Evolutionary conservation across 1,140 invertebrate species (phyloP).

Genomic region (Choristoneura fumiferana): DNA sequence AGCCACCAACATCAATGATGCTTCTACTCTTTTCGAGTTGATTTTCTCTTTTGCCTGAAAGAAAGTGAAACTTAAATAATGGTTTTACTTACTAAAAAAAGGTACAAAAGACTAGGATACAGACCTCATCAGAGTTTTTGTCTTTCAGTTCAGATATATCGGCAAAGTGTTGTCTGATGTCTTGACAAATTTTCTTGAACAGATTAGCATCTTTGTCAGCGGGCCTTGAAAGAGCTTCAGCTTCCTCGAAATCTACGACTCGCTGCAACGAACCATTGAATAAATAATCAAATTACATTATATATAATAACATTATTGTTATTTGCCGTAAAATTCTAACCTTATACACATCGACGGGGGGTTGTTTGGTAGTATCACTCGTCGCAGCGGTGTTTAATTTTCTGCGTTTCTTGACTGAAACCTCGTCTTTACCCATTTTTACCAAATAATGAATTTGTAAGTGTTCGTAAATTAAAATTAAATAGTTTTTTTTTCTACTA

Average conservation of each 20-base stretch:
- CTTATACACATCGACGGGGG: slow-evolving; percentile 65
- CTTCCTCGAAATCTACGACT: slow-evolving; percentile 85
- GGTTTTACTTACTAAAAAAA: no score
- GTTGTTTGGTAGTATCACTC: slow-evolving; percentile 48
- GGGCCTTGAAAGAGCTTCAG: slow-evolving; percentile 83
- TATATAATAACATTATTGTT: slow-evolving; percentile 1
- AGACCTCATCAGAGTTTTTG: slow-evolving; percentile 75
- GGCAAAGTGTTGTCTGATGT: slow-evolving; percentile 81
- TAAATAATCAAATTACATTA: slow-evolving; percentile 11
- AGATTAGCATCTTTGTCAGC: slow-evolving; percentile 83
- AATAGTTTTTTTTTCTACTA: no score
- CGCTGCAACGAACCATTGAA: slow-evolving; percentile 68
- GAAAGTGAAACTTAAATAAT: slow-evolving; percentile 9
- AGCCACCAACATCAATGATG: slow-evolving; percentile 86
- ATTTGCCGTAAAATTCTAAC: slow-evolving; percentile 34
- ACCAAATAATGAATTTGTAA: background rate
- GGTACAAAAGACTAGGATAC: no score
- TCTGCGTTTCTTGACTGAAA: slow-evolving; percentile 59
- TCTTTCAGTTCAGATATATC: slow-evolving; percentile 84
- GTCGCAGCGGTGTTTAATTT: slow-evolving; percentile 58
- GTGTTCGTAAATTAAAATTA: no score
- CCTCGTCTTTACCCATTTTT: slow-evolving; percentile 68
- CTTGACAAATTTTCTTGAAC: slow-evolving; percentile 84
- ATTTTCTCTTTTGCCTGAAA: slow-evolving; percentile 82
- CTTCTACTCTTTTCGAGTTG: slow-evolving; percentile 83